These are phyloP conservation scores for Pyrrhura leucotis DNA, from an alignment of 2,797 vertebrate genomes.

Conservation along the genomic window DNA sequence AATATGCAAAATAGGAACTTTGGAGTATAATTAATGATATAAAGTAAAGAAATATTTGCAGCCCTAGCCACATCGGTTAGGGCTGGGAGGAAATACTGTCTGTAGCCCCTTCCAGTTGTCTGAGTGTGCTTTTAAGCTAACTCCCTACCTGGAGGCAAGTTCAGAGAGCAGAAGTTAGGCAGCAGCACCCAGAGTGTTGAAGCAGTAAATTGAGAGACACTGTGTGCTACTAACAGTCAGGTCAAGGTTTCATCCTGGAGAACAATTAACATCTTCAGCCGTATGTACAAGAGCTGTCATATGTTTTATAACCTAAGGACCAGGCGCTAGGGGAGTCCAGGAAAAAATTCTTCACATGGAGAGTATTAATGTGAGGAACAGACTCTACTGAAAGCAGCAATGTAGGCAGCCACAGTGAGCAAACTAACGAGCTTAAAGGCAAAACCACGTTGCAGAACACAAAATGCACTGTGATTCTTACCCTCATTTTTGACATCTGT, in stretches of 20 bases:
- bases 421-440: not conserved
- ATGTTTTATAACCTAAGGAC: not conserved
- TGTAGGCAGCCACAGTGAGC: not conserved
- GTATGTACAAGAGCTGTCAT: not conserved
- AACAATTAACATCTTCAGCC: not conserved
- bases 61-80: accelerated
- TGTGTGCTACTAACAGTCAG: not conserved
- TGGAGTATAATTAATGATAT: slow-evolving; percentile 41
- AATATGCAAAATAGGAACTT: slow-evolving; percentile 50
- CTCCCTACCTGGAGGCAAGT: not conserved
- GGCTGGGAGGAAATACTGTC: not conserved
- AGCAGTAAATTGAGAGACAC: not conserved
- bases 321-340: not conserved
- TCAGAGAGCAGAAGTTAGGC: not conserved
- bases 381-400: not conserved
- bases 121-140: not conserved
- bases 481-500: not conserved
- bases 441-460: not conserved
- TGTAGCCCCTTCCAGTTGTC: not conserved
- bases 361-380: slow-evolving; percentile 28
- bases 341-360: slow-evolving; percentile 17
- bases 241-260: slow-evolving; percentile 3
- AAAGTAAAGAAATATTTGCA: slow-evolving; percentile 36
- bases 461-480: not conserved
- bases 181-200: not conserved